phyloP scores from a whole-genome alignment of 37 sponge, comb jelly and placozoan species.

The Mnemiopsis leidyi region DNA sequence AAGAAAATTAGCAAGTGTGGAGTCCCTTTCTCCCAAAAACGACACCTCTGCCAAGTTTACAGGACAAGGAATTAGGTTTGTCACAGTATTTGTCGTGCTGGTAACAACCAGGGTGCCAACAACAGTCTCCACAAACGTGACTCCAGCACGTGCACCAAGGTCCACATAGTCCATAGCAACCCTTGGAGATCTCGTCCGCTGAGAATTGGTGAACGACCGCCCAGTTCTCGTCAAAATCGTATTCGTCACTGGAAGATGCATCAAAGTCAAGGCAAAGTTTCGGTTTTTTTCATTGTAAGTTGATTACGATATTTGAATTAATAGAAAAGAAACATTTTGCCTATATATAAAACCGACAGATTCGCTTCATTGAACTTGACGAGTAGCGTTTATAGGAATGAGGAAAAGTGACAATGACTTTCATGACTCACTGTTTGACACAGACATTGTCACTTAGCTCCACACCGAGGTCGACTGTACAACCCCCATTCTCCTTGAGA shows the following conservation, averaged over 20 bases:
- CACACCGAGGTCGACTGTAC: background rate
- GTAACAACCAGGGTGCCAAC: slow-evolving; percentile 27
- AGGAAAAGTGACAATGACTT: too few species aligned
- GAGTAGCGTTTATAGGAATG: too few species aligned
- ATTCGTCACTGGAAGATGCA: background rate
- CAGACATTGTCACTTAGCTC: background rate
- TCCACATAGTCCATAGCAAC: slow-evolving; percentile 4
- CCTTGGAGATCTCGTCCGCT: background rate
- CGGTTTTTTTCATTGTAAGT: too few species aligned
- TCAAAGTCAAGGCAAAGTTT: too few species aligned
- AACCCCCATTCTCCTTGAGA: background rate
- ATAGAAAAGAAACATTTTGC: too few species aligned
- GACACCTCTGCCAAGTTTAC: background rate
- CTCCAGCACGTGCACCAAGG: slow-evolving; percentile 34
- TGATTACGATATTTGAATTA: too few species aligned
- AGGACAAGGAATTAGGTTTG: background rate
- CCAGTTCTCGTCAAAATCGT: background rate
- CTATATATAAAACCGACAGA: too few species aligned
- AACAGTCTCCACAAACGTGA: slow-evolving; percentile 22
- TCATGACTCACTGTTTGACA: background rate
- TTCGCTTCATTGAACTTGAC: too few species aligned
- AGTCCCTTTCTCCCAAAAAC: background rate
- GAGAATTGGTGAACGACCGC: slow-evolving; percentile 3
- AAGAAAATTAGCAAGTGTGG: background rate
- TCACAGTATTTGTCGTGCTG: slow-evolving; percentile 15